Conservation (phyloP, 2,113 vertebrate species). For the Nannospalax galili region DNA sequence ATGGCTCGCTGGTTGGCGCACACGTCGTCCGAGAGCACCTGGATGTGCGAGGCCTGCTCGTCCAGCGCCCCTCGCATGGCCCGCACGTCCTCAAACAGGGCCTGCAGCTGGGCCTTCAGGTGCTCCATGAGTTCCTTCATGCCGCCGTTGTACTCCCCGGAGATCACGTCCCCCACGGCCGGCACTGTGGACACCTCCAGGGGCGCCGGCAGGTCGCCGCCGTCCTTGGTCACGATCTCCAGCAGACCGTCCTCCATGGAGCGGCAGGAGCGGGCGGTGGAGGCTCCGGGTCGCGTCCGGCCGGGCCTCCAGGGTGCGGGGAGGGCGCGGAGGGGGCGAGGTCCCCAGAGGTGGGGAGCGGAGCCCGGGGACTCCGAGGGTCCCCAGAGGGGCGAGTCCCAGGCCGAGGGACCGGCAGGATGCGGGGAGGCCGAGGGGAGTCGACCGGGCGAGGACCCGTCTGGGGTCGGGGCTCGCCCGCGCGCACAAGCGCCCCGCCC, state of each 20-base stretch:
- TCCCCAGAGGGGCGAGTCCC: background rate
- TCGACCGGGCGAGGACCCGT: background rate
- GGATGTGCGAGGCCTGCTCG: constrained; percentile 83
- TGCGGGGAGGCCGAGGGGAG: background rate
- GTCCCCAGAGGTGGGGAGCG: constrained; percentile 29
- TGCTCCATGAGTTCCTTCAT: constrained; percentile 83
- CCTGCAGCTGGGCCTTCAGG: constrained; percentile 81
- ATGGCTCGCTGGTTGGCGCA: constrained; percentile 82
- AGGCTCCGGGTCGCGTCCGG: constrained; percentile 56
- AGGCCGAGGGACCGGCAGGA: background rate
- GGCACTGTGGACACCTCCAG: constrained; percentile 79
- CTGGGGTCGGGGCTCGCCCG: constrained; percentile 25
- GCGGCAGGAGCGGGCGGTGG: constrained; percentile 58
- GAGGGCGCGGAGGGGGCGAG: background rate
- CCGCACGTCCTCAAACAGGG: constrained; percentile 82
- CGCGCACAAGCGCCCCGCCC: constrained; percentile 11
- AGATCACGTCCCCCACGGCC: constrained; percentile 81
- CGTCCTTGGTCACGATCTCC: constrained; percentile 82
- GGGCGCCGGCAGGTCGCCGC: constrained; percentile 77
- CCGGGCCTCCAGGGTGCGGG: constrained; percentile 25
- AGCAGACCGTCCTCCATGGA: constrained; percentile 82
- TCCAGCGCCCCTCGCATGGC: constrained; percentile 82
- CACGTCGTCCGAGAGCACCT: constrained; percentile 83
- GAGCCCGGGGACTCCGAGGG: constrained; percentile 1
- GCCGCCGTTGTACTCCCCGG: constrained; percentile 82